Base-by-base conservation (phyloP, 2,113 vertebrate species). In the Protobothrops flavoviridis region DNA sequence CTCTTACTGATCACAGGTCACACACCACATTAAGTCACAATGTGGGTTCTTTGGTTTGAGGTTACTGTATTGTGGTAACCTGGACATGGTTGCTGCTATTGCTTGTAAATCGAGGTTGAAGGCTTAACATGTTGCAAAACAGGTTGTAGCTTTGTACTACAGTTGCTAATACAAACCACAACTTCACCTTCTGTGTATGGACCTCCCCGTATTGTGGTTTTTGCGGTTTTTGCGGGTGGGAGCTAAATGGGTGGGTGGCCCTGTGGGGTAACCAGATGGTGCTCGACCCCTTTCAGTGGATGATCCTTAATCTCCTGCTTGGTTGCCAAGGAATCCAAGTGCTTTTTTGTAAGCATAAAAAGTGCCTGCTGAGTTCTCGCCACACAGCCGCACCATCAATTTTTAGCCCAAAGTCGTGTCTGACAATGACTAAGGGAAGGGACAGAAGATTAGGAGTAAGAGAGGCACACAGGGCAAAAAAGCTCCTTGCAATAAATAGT, bases 271-370 rank as follows among this genome's bases (percentile, higher is more conserved):
- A 55, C 43, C 48, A 43, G 39, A 23, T 48, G 26, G 9, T 23
- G 29, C 52, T 50, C 13, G 9, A 59, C 26, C 43, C 55, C 85
- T 57, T 43, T 9, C 57, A 9, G 1, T 1, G 29, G 39, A 1
- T 57, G 20, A 50, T 0, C 1, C 10, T 39, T 85, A 33, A 87
- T 91, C 89, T 85, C 13, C 15, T 29, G 17, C 57, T 0, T 1
- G 69, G 86, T 7, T 0, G 0, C 0, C 12, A 21, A 39, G 33
- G 59, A 43, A 69, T 53, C 59, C 13, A 4, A 9, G 88, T 29
- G 10, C 17, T 13, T 74, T 4, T 85, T 87, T 39, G 4, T 45
- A 57, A 12, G 33, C 74, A 21, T 81, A 20, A 39, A 81, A 81
- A 56, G 43, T 69, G 91, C 21, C 56, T 5, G 23, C 23, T 48